Evolutionary conservation across 2,888 invertebrate species (phyloP).

Genomic region (Epinotia bilunana): DNA sequence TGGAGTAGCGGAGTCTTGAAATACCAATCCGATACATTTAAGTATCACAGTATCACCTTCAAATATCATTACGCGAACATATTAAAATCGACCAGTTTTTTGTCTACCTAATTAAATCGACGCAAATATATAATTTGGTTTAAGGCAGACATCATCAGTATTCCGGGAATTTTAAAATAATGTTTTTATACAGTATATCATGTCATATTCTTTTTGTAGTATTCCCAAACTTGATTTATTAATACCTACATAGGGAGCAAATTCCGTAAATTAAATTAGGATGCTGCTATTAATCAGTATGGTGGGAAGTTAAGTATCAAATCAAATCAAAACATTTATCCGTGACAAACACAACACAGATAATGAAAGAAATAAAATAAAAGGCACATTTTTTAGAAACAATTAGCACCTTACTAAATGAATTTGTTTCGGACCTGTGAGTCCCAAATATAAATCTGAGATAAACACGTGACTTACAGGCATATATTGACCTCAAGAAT

Average conservation of each 20-base stretch:
- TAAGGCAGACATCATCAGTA: conserved; percentile 32
- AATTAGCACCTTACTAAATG: no score
- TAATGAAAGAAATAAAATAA: no score
- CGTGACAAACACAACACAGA: no score
- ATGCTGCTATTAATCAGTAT: not conserved
- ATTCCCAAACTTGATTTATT: conserved; percentile 27
- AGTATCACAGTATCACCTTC: conserved; percentile 67
- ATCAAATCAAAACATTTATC: no score
- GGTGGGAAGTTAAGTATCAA: no score
- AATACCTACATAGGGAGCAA: not conserved
- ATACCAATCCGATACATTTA: conserved; percentile 23
- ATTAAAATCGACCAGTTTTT: conserved; percentile 40
- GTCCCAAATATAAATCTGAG: no score
- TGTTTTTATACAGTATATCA: conserved; percentile 20
- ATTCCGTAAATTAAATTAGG: not conserved
- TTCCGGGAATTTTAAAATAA: conserved; percentile 38
- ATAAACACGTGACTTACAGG: no score
- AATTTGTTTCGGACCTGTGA: no score
- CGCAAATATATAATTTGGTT: conserved; percentile 39
- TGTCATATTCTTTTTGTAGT: conserved; percentile 16
- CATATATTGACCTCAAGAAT: no score
- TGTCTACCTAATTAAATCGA: conserved; percentile 41
- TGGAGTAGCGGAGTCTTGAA: conserved; percentile 21
- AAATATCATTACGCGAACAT: conserved; percentile 59
- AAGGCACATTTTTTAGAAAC: no score